Conservation (phyloP, 2,113 vertebrate species). For the Leucosticte australis region DNA sequence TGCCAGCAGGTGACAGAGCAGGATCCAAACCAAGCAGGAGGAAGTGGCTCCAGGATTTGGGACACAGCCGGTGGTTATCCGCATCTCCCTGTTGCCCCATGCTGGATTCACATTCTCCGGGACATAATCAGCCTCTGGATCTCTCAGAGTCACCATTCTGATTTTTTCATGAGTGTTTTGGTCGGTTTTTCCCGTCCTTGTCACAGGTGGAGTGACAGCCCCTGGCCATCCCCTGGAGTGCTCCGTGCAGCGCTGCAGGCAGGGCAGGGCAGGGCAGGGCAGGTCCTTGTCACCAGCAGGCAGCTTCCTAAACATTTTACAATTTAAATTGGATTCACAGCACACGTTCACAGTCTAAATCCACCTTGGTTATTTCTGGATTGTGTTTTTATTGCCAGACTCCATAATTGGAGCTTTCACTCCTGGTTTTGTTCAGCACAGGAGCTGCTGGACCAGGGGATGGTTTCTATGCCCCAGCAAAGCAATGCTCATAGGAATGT, state of each 20-base stretch:
- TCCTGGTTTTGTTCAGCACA: neutral
- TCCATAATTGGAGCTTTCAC: neutral
- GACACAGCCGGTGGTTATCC: neutral
- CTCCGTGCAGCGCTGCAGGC: neutral
- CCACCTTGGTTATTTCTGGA: conserved; percentile 32
- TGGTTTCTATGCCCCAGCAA: accelerated
- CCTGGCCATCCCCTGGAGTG: neutral
- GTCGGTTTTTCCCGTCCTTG: neutral
- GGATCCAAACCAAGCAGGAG: neutral
- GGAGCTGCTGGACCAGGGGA: neutral
- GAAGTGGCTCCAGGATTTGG: neutral
- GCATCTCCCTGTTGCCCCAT: accelerated
- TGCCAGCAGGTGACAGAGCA: neutral
- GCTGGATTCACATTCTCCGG: neutral
- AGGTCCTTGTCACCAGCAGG: neutral
- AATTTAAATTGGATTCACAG: conserved; percentile 14
- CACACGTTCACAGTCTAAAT: neutral
- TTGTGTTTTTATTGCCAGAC: neutral
- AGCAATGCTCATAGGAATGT: neutral
- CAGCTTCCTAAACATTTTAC: neutral
- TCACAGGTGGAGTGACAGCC: neutral
- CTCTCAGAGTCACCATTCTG: neutral
- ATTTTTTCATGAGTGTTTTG: neutral
- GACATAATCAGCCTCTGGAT: neutral
- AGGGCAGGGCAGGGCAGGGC: neutral